A percentile compares a stretch with the other conserved stretches of the same genome.
Conservation (phyloP, 2,113 vertebrate genomes). For the Ctenodactylus gundi region DNA sequence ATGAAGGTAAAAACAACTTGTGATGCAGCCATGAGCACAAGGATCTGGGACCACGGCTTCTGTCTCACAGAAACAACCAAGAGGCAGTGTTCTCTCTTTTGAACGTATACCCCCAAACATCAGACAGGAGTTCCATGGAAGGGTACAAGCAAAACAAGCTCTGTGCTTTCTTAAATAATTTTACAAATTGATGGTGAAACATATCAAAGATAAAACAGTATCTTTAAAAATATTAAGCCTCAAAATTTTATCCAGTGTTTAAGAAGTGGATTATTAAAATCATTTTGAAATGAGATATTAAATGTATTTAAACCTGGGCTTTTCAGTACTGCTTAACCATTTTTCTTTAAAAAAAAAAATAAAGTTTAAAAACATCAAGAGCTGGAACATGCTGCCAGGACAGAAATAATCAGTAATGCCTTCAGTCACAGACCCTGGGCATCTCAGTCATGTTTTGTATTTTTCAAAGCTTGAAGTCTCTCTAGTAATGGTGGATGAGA, state of each 20-base stretch:
- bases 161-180: conserved; percentile 52
- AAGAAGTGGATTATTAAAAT: conserved; percentile 74
- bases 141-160: conserved; percentile 24
- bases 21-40: neutral
- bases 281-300: conserved; percentile 74
- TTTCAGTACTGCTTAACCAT: conserved; percentile 68
- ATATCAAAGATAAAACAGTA: conserved; percentile 57
- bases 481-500: conserved; percentile 98
- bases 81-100: neutral
- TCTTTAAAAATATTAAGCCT: conserved; percentile 65
- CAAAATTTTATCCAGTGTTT: conserved; percentile 59
- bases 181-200: conserved; percentile 47
- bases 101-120: neutral
- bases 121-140: neutral
- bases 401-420: conserved; percentile 54
- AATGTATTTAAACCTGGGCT: conserved; percentile 63
- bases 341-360: conserved; percentile 56
- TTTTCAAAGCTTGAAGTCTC: conserved; percentile 94
- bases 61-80: neutral
- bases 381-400: conserved; percentile 74
- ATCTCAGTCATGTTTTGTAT: conserved; percentile 92
- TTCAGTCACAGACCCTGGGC: neutral
- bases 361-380: conserved; percentile 73
- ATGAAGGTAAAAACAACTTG: conserved; percentile 46
- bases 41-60: neutral